These are phyloP conservation scores for Nyctibius grandis DNA, from an alignment of 2,797 vertebrate species.

Conservation along the genomic window DNA sequence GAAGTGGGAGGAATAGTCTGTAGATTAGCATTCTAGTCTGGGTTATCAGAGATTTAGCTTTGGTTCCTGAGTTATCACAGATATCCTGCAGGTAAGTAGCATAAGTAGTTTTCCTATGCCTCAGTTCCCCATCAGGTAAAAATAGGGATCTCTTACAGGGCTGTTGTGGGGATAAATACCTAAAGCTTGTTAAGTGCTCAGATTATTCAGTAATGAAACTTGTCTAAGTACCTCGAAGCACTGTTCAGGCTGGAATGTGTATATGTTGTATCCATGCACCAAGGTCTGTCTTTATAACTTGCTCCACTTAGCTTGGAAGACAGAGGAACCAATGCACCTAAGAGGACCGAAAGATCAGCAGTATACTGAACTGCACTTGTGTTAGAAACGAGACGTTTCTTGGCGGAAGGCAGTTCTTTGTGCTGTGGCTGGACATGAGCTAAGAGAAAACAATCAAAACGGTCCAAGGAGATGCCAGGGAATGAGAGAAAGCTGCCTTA, in stretches of 20 bases:
- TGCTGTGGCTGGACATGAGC: not conserved
- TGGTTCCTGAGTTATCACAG: not conserved
- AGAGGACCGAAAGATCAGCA: rapidly evolving
- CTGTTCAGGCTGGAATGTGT: not conserved
- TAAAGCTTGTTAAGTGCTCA: conserved; percentile 19
- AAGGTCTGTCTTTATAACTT: not conserved
- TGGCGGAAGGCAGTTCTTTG: not conserved
- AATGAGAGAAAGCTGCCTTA: not conserved
- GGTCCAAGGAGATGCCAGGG: not conserved
- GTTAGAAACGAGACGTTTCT: not conserved
- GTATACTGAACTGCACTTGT: not conserved
- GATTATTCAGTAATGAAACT: conserved; percentile 5
- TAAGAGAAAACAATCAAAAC: not conserved
- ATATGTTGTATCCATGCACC: not conserved
- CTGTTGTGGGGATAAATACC: not conserved
- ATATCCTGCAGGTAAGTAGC: not conserved
- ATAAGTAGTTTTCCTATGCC: conserved; percentile 46
- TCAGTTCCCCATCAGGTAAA: conserved; percentile 9
- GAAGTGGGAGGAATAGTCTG: not conserved
- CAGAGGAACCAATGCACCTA: not conserved
- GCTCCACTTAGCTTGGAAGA: not conserved
- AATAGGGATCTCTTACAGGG: conserved; percentile 6
- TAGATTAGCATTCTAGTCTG: not conserved
- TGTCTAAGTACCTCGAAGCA: not conserved
- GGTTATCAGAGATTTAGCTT: not conserved